Conservation (phyloP, 2,113 vertebrate species). For the Vulpes vulpes region DNA sequence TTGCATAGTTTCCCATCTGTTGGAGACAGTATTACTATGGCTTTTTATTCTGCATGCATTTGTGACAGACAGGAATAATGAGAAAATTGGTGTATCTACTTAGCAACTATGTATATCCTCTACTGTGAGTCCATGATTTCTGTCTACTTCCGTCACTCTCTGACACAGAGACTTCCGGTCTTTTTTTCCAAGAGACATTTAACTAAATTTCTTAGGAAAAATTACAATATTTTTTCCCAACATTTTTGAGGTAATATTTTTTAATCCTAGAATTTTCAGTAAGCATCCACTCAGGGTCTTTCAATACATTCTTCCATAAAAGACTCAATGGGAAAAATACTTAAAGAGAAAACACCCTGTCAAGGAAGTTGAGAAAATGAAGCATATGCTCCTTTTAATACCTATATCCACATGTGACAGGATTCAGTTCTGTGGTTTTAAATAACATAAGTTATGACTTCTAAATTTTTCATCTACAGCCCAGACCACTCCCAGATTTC, state of each 20-base stretch:
- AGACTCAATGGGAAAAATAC: background rate
- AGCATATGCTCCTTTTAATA: background rate
- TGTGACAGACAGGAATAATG: conserved; percentile 11
- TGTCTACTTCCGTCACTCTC: background rate
- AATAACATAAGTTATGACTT: background rate
- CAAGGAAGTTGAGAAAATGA: background rate
- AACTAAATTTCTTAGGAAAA: background rate
- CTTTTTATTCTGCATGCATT: background rate
- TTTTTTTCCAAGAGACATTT: background rate
- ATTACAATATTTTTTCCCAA: background rate
- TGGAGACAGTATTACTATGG: background rate
- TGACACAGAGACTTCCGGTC: background rate
- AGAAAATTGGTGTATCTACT: background rate
- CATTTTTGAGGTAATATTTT: background rate
- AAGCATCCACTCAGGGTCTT: background rate
- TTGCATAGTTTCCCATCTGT: conserved; percentile 59
- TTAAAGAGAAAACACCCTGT: background rate
- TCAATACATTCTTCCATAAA: background rate
- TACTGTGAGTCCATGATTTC: background rate
- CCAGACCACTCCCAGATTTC: background rate
- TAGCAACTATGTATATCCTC: background rate
- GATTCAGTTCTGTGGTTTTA: background rate
- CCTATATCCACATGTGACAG: background rate
- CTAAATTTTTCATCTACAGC: background rate
- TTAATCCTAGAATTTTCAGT: background rate